A percentile compares a stretch with the other conserved stretches of the same genome.
Conservation (phyloP, 2,797 vertebrate genomes). For the Sebastes trivittatus region DNA sequence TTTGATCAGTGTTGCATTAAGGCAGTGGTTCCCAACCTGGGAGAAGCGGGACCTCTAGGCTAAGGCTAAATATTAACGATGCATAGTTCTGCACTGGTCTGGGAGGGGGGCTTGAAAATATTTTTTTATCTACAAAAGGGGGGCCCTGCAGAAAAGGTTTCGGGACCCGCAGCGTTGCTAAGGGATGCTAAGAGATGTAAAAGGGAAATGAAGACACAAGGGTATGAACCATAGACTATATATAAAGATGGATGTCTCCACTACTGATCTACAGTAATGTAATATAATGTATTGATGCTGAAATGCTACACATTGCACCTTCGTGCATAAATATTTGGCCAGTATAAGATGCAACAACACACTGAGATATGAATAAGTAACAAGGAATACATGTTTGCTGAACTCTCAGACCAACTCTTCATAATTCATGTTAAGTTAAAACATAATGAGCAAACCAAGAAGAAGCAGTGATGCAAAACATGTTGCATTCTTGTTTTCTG, state of each 20-base stretch:
- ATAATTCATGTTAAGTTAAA: constrained; percentile 22
- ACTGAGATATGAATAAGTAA: not conserved
- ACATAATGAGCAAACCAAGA: not conserved
- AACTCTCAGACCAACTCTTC: not conserved
- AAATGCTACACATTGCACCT: not conserved
- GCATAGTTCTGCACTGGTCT: too few species aligned
- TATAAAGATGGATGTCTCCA: too few species aligned
- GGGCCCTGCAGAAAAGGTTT: too few species aligned
- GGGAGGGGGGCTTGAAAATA: too few species aligned
- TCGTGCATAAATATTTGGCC: not conserved
- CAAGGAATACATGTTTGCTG: not conserved
- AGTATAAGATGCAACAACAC: not conserved
- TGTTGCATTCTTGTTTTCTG: not conserved
- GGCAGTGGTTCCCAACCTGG: too few species aligned
- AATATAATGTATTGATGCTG: too few species aligned
- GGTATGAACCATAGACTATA: not conserved
- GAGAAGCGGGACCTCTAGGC: too few species aligned
- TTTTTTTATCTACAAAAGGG: too few species aligned
- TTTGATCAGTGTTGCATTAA: not conserved
- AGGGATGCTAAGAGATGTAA: not conserved
- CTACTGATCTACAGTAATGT: too few species aligned
- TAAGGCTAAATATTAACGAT: too few species aligned
- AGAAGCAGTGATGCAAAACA: not conserved
- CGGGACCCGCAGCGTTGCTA: not conserved
- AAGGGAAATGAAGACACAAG: not conserved